These are phyloP conservation scores for Coccyzus lansbergi DNA, from an alignment of 2,797 vertebrate genomes.

Conservation along the genomic window DNA sequence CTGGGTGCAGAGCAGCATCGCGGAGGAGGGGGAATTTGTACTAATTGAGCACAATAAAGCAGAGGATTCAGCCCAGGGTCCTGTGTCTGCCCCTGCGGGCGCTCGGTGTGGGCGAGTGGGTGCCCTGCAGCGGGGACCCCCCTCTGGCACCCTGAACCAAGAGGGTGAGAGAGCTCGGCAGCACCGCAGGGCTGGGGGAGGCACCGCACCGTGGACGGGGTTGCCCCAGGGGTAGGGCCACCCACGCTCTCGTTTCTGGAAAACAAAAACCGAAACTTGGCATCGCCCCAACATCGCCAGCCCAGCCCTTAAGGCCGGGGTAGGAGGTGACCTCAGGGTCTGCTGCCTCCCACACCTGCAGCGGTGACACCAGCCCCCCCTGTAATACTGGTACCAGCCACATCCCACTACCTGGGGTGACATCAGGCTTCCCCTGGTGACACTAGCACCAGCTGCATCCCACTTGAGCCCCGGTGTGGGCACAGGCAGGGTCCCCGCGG, in stretches of 20 bases:
- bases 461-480: rapidly evolving
- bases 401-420: neutral
- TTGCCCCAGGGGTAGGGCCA: too few species aligned
- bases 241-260: neutral
- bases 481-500: neutral
- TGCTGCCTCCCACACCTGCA: neutral
- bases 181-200: neutral
- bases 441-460: neutral
- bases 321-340: rapidly evolving
- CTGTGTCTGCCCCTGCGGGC: neutral
- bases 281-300: rapidly evolving
- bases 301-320: neutral
- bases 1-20: neutral
- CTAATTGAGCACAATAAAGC: constrained; percentile 66
- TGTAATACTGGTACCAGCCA: neutral
- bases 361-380: neutral
- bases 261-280: neutral
- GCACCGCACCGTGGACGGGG: too few species aligned
- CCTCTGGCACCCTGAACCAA: neutral
- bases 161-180: rapidly evolving
- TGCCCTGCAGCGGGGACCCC: neutral
- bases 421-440: neutral
- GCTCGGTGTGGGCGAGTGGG: rapidly evolving
- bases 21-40: neutral
- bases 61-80: neutral